Percentiles rank a stretch among this genome's conserved stretches.
phyloP scores from a whole-genome alignment of 1,140 invertebrate genomes.

The Drosophila rufa region DNA sequence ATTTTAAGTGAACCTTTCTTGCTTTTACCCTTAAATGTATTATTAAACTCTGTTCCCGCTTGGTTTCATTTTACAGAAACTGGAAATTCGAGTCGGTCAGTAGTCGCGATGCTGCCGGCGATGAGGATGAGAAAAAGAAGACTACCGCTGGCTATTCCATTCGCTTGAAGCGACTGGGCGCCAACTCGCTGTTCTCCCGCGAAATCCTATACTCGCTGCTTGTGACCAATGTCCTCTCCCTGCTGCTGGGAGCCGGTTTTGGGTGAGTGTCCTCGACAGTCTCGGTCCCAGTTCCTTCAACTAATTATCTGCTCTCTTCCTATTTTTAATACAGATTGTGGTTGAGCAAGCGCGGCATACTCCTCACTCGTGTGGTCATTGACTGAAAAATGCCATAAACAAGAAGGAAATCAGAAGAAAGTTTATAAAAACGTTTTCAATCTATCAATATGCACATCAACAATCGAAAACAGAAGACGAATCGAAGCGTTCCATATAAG shows the following conservation, averaged over 20 bases:
- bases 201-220: conserved; percentile 96
- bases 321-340: conserved; percentile 86
- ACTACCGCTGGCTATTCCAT: conserved; percentile 88
- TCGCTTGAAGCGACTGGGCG: conserved; percentile 92
- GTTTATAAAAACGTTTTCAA: conserved; percentile 57
- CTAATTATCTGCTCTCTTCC: conserved; percentile 1
- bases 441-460: conserved; percentile 67
- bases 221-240: conserved; percentile 94
- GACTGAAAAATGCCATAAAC: conserved; percentile 85
- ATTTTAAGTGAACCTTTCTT: background rate
- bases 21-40: background rate
- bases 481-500: conserved; percentile 67
- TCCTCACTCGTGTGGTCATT: conserved; percentile 88
- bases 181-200: conserved; percentile 93
- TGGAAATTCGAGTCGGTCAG: conserved; percentile 91
- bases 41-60: conserved; percentile 16
- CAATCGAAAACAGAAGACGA: conserved; percentile 57
- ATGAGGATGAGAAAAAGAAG: conserved; percentile 87
- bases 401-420: conserved; percentile 17
- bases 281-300: background rate
- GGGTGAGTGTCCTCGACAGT: conserved; percentile 88
- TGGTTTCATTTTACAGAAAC: conserved; percentile 87
- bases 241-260: conserved; percentile 95
- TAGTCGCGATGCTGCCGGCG: conserved; percentile 85
- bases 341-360: conserved; percentile 89